Base-by-base conservation (phyloP, 2,888 invertebrate genomes). In the Digitonthophagus gazella region DNA sequence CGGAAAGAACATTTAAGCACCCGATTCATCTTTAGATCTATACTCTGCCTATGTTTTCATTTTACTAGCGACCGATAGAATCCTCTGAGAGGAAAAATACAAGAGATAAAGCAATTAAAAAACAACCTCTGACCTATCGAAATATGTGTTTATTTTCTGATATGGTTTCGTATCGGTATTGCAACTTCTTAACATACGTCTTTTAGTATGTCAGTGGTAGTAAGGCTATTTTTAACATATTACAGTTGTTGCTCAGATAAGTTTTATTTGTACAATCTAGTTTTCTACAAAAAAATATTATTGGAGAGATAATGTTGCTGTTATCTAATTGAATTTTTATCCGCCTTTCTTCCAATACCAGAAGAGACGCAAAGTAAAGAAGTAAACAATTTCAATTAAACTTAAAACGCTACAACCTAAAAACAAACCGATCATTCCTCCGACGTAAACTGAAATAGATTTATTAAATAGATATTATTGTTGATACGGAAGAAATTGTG, bases 381-480 rank as follows among this genome's bases (percentile, higher is more conserved):
- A 92, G 77, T 93, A 93, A 1, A 91, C 75, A 16, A 93, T 87
- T 81, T 93, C 93, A 74, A 91, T 87, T 74, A 91, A 88, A 71
- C 93, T 92, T 44, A 93, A 84, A 0, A 93, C 89, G 74, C 92
- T 93, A 77, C 91, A 91, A 20, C 93, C 93, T 3, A 93, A 85
- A 79, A 92, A 92, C 1, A 93, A 82, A 0, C 93, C 93, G 0
- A 91, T 91, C 81, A 92, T 91, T 19, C 92, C 91, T n/a, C 93
- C 93, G 2, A 93, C 89, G 5, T 90, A 88, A 73, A 92, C 91
- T 92, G 80, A 4, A 84, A 66, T 14, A 6, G 8, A n/a, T n/a
- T n/a, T n/a, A n/a, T n/a, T n/a, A n/a, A n/a, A n/a, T n/a, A n/a
- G n/a, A n/a, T n/a, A n/a, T n/a, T n/a, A n/a, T n/a, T n/a, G n/a